These are phyloP conservation scores for Caligus rogercresseyi DNA, from an alignment of 1,140 invertebrate genomes.

Conservation along the genomic window DNA sequence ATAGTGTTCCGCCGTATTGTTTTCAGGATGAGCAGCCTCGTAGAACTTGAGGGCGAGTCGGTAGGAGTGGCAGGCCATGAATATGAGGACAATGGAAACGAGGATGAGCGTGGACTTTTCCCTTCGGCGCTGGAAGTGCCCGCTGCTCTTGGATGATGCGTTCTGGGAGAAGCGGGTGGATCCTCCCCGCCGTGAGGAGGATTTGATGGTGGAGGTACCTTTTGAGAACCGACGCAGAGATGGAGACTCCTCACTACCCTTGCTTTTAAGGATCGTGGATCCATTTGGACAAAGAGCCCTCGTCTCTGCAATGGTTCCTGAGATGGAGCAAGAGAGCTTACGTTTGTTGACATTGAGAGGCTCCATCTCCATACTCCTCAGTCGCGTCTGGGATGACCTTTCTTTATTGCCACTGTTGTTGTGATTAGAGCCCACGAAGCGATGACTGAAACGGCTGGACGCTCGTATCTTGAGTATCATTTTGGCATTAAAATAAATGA, in stretches of 20 bases:
- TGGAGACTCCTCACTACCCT: neutral
- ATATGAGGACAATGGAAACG: constrained; percentile 8
- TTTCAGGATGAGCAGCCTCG: constrained; percentile 7
- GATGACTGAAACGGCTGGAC: constrained; percentile 8
- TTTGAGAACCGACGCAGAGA: neutral
- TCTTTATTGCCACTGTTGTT: too few relatives aligned
- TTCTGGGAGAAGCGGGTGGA: neutral
- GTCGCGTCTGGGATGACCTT: too few relatives aligned
- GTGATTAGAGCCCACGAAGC: constrained; percentile 5
- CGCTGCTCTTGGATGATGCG: too few relatives aligned
- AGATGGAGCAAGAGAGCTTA: neutral
- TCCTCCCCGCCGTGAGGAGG: too few relatives aligned
- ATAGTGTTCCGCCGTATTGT: constrained; percentile 1
- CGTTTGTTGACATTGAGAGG: neutral
- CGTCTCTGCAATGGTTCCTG: too few relatives aligned
- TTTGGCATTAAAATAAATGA: constrained; percentile 10
- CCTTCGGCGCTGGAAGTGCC: neutral
- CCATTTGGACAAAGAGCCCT: too few relatives aligned
- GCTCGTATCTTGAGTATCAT: constrained; percentile 9
- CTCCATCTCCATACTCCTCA: neutral
- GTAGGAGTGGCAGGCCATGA: constrained; percentile 6
- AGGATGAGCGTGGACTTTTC: constrained; percentile 13
- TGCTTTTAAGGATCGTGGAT: neutral
- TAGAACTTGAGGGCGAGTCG: constrained; percentile 11
- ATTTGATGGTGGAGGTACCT: neutral